Evolutionary conservation across 1,140 invertebrate genomes (phyloP), one percentile per base, ranked within the genome.

Genomic region (Maconellicoccus hirsutus): DNA sequence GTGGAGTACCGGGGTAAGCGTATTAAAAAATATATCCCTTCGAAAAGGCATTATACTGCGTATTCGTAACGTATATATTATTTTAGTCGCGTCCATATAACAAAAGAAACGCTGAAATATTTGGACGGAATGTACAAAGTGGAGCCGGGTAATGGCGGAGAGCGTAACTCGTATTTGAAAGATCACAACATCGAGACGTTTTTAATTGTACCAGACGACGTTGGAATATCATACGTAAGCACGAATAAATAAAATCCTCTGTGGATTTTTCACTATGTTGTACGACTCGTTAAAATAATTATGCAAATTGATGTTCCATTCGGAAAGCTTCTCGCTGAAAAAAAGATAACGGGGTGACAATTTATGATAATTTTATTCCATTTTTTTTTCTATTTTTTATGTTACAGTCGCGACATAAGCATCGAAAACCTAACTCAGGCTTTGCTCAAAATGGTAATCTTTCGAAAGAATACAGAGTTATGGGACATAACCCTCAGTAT

Each of bases 131-230:
- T 93, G 76, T 98, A 96, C 79, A 86, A 91, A 77, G 92, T 96
- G 26, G 94, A 96, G 77, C 89, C 88, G 0, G 94, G 93, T 3
- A 81, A 88, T 73, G 94, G 94, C 0, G 87, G 84, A 0, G 88
- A 92, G 59, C 80, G 94, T 39, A 93, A 96, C 75, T 79, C 87
- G 0, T 96, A 94, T 81, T 82, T 98, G 0, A 89, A 90, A 76
- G 91, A 96, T 77, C 88, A 96, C 80, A 93, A 94, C 79, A 94
- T 97, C 75, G 87, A 94, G 77, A 97, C 95, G 0, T 97, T 87
- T 80, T 84, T 98, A 7, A 96, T 98, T 71, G 87, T 93, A 0
- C 88, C 89, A 25, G 61, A 66, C 25, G 61, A 66, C 25, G 25
- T 25, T 66, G 25, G 25, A 25, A 66, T 66, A 25, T 66, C 61